Conservation (phyloP, 1,140 invertebrate genomes). For the Caenorhabditis tropicalis region DNA sequence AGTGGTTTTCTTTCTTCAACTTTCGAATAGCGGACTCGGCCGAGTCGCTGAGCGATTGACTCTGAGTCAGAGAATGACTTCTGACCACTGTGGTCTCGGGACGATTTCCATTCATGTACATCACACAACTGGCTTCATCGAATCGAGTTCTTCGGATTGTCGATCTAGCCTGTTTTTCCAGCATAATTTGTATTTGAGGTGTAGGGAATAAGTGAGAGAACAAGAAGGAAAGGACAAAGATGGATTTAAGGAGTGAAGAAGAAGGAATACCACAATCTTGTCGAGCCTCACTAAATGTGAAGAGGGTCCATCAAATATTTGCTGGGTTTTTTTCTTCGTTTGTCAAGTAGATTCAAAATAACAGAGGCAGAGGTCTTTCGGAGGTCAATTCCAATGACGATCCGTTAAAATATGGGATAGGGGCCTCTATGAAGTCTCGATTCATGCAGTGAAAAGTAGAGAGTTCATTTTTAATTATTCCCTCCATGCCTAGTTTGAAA, state of each 20-base stretch:
- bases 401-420: neutral
- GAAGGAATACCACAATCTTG: neutral
- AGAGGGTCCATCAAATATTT: slow-evolving; percentile 40
- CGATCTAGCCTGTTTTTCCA: neutral
- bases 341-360: slow-evolving; percentile 1
- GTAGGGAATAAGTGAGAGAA: neutral
- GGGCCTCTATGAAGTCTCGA: neutral
- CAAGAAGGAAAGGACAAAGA: neutral
- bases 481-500: neutral
- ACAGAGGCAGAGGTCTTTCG: neutral
- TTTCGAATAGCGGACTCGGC: slow-evolving; percentile 12
- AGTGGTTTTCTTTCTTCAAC: slow-evolving; percentile 40
- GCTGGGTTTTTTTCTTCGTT: neutral
- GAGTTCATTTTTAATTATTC: slow-evolving; percentile 20
- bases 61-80: slow-evolving; percentile 14
- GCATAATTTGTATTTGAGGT: neutral
- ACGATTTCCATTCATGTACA: slow-evolving; percentile 38
- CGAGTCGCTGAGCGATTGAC: slow-evolving; percentile 5
- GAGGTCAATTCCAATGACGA: neutral
- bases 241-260: neutral
- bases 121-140: slow-evolving; percentile 28
- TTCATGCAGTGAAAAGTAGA: neutral
- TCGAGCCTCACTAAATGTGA: slow-evolving; percentile 17
- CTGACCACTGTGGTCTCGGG: slow-evolving; percentile 22
- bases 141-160: slow-evolving; percentile 10